Conservation (phyloP, 2,113 vertebrate species). For the Percopsis transmontana region DNA sequence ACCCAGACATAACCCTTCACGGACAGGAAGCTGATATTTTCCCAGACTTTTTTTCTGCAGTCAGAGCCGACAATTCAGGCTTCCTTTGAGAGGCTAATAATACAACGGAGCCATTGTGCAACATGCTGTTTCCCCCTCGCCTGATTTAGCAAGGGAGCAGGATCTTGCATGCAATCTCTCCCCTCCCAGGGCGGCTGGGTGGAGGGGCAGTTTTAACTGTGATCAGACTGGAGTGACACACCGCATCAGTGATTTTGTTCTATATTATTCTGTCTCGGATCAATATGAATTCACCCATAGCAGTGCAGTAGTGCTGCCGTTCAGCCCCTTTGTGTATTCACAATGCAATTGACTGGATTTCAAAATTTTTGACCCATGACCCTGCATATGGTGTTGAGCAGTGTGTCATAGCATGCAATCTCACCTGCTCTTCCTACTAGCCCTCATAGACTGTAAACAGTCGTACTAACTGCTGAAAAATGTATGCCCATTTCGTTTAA, state of each 20-base stretch:
- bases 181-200: conserved; percentile 54
- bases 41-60: conserved; percentile 65
- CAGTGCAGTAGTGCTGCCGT: neutral
- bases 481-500: no score
- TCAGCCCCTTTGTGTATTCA: neutral
- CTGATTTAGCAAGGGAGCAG: conserved; percentile 61
- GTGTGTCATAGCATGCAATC: no score
- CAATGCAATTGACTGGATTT: neutral
- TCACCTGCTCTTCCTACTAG: no score
- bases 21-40: conserved; percentile 73
- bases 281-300: conserved; percentile 43
- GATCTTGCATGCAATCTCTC: conserved; percentile 64
- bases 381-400: no score
- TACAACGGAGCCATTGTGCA: conserved; percentile 74
- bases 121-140: conserved; percentile 53
- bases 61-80: conserved; percentile 66
- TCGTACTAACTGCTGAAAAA: no score
- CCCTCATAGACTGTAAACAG: no score
- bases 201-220: conserved; percentile 45
- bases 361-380: neutral
- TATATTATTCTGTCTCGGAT: conserved; percentile 53
- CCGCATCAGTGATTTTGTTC: conserved; percentile 49
- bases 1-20: conserved; percentile 44
- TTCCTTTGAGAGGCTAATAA: conserved; percentile 72
- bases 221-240: conserved; percentile 68